Base-by-base conservation (phyloP, 1,140 invertebrate species). In the Pseudomyrmex cubaensis region DNA sequence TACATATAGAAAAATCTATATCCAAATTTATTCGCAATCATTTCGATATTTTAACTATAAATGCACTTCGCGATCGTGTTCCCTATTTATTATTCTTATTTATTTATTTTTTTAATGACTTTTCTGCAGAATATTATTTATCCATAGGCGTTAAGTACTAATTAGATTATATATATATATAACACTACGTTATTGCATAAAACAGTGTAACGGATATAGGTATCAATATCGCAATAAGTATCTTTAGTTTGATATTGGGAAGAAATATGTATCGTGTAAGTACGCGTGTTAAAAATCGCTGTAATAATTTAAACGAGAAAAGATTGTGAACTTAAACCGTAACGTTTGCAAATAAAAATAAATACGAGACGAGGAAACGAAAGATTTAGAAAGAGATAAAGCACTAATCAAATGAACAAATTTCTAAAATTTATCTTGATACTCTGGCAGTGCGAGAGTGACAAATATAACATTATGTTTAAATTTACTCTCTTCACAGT, bases 381-480 rank as follows among this genome's bases (percentile, higher is more conserved):
- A 20, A n/a, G 15, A 62, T 35, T 35, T 25, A 25, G 8, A 22
- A 12, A 80, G 50, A 44, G 35, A 22, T 17, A 82, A 54, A 2
- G 0, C 66, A 83, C 17, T 9, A 44, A 83, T 59, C 61, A 76
- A 25, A 61, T 59, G 2, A 35, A 35, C 35, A 35, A 35, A 35
- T 35, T 35, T 35, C 15, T 66, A 63, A 17, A 17, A 76, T 61
- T 54, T 82, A 62, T n/a, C 61, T 61, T 67, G 59, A 82, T 80
- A 88, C 44, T 70, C 82, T 88, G 82, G 82, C 87, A 88, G 82
- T 88, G 75, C 84, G 82, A 85, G 76, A 76, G 83, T 85, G 74
- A 83, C 61, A 76, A 87, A 56, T 80, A 56, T 80, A 50, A 84
- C 25, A 17, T 76, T 50, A 13, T 48, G 2, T 57, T 50, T 64